Evolutionary conservation across 2,797 vertebrate species (phyloP), one percentile per base, ranked within the genome.

Genomic region (Erethizon dorsatum): DNA sequence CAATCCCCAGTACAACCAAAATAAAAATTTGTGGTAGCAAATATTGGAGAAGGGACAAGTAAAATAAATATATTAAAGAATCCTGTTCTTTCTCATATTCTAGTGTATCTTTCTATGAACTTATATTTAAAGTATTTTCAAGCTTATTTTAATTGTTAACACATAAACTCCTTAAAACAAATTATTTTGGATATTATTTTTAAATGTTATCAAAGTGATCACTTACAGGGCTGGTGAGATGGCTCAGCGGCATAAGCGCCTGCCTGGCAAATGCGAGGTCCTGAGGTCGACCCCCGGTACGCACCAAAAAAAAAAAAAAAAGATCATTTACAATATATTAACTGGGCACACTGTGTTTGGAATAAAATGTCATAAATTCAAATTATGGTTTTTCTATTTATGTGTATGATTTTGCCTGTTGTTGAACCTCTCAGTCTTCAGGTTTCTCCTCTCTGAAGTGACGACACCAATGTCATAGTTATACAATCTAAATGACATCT

Each of bases 111-210:
- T 92, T 94, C 67, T 83, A 1, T 83, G 61, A 73, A 73, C 0
- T 87, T 83, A 61, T 37, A 79, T 9, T 31, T 33, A 54, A 90
- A 83, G 15, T 57, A 88, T 79, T 79, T 83, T 18, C 26, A 79
- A 83, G 1, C 31, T 28, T 79, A 26, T 52, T 8, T 82, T 73
- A 56, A 33, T 83, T 94, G n/a, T 11, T 79, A 54, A 75, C 12
- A 84, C 6, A 24, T 78, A 80, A 83, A 45, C 3, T 17, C 26
- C 78, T 73, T 88, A 84, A 84, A 13, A 75, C 4, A 97, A 92
- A 80, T 37, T 41, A 77, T 45, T 78, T 85, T 63, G 79, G 89
- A 15, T 52, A 84, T 59, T 33, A 57, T 87, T 91, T 95, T 84
- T 12, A 61, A 82, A 92, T 65, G 4, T 90, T 67, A 78, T 15